Base-by-base conservation (phyloP, 2,888 invertebrate genomes). In the Macrophya annulata region DNA sequence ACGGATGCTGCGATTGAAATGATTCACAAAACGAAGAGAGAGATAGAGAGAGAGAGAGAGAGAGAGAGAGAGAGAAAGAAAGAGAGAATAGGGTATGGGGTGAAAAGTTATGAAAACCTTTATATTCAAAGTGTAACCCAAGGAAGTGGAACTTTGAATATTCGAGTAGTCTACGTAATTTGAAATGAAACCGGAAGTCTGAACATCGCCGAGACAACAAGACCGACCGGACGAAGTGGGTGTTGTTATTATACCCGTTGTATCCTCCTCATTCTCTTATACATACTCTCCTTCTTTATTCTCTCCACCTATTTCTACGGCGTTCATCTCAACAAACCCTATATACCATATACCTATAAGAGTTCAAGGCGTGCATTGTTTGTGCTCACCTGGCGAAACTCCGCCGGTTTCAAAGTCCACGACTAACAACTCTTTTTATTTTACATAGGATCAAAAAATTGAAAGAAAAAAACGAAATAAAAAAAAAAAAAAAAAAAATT, bases 371-470 rank as follows among this genome's bases (percentile, higher is more conserved):
- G 74, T 77, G 51, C 89, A 92, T 92, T 92, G 92, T 92, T 87
- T 87, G 90, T 92, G 92, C 81, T 91, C 91, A 90, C 86, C 84
- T 83, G 89, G 89, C 91, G 92, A 90, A 90, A 90, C 91, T 91
- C 90, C 88, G 89, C 88, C 88, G 90, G 90, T 68, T 68, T 37
- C 17, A 37, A 37, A 21, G 4, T 37, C 59, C 43, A 62, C 77
- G 51, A 17, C 0, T 31, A n/a, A 31, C 17, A 74, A 37, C 4
- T 68, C 17, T 74, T 74, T 15, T n/a, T n/a, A 17, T 68, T 55
- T 55, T n/a, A n/a, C 51, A 17, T 51, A 55, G 6, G 55, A 55
- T 55, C n/a, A 0, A 25, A 62, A 62, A 62, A 55, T 55, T n/a
- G n/a, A n/a, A n/a, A n/a, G n/a, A n/a, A n/a, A n/a, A n/a, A n/a